Base-by-base conservation (phyloP, 2,797 vertebrate species). In the Columba guinea region DNA sequence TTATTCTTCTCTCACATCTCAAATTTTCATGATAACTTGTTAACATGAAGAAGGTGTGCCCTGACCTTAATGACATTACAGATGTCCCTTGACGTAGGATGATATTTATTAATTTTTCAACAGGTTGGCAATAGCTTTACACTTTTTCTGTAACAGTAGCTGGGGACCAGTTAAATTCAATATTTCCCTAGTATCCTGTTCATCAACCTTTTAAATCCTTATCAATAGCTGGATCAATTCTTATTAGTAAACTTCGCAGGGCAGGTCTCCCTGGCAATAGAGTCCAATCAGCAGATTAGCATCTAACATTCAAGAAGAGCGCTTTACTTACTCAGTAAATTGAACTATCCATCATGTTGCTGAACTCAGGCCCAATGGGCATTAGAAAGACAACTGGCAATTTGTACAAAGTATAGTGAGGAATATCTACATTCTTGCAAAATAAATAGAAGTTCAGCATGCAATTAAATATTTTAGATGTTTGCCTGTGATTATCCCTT, bases 231-330 rank as follows among this genome's bases (percentile, higher is more conserved):
- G 59, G 64, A 90, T 94, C 62, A 79, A 80, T 93, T 80, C 79
- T 90, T 85, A 83, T 88, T 92, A 84, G 73, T 46, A 91, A 87
- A 88, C 49, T 86, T 89, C 8, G 11, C n/a, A 80, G n/a, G 82
- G 78, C 76, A 86, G 26, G 24, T 70, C 65, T 87, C 70, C 0
- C 63, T 77, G 58, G 64, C 62, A 75, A 20, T 73, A 74, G 77
- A 90, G 44, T 67, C 65, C 64, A 91, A 74, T 82, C 55, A 76
- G 79, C n/a, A 93, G 81, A 95, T 95, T 90, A 94, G 62, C 77
- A 70, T 76, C 93, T 78, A 46, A 79, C 74, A 79, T 59, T 80
- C 69, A 26, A 12, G 1, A 34, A 37, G 34, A 87, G 28, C 56
- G 60, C 75, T 70, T 52, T 91, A 55, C 75, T 91, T 89, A 59